These are phyloP conservation scores for Holothuria glaberrima DNA, from an alignment of 35 echinoderm and acorn worm species.

Conservation along the genomic window DNA sequence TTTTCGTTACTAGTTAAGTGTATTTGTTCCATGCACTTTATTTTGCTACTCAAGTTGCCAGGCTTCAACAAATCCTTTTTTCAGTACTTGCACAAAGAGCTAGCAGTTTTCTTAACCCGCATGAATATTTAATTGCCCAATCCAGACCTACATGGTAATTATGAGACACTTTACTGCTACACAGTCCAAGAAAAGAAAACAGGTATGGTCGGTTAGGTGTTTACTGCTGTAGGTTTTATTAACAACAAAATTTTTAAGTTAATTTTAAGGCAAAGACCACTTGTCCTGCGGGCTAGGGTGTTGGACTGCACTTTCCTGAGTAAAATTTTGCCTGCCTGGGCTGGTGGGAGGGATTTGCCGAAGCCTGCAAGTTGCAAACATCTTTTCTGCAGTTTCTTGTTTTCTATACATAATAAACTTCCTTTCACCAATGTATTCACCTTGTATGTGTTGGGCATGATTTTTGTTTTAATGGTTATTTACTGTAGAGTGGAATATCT, in stretches of 20 bases:
- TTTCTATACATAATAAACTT: neutral
- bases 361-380: neutral
- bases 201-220: neutral
- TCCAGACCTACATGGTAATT: constrained; percentile 30
- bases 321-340: neutral
- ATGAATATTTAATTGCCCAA: constrained; percentile 21
- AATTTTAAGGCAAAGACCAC: constrained; percentile 18
- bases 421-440: constrained; percentile 7
- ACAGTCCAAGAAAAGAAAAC: neutral
- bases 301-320: neutral
- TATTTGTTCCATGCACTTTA: constrained; percentile 19
- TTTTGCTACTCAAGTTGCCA: constrained; percentile 19
- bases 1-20: neutral
- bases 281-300: neutral
- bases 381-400: constrained; percentile 31
- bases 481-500: constrained; percentile 8
- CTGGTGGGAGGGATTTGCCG: constrained; percentile 18
- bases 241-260: constrained; percentile 7
- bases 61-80: constrained; percentile 13
- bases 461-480: neutral
- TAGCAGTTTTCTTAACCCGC: neutral
- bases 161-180: constrained; percentile 13
- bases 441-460: constrained; percentile 11
- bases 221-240: neutral
- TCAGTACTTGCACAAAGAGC: neutral